Percentiles rank a stretch among this genome's conserved stretches.
Evolutionary conservation across 1,140 invertebrate species (phyloP).

Genomic region (Pachyrhynchus sulphureomaculatus): DNA sequence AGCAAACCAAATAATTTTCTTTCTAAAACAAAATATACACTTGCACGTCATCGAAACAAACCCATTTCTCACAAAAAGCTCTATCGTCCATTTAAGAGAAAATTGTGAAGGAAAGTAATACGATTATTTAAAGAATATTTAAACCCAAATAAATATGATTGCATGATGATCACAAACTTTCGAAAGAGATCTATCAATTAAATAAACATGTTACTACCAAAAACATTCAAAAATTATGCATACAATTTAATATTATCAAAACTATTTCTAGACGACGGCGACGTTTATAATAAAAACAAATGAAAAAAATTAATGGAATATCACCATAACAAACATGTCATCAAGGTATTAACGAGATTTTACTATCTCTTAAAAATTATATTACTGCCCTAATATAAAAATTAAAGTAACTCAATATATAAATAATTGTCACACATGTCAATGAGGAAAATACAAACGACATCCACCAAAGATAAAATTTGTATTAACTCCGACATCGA

Average conservation of each 20-base stretch:
- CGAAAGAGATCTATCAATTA: neutral
- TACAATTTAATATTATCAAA: neutral
- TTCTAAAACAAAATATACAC: too few relatives aligned
- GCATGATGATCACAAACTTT: neutral
- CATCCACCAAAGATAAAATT: constrained; percentile 12
- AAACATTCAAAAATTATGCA: neutral
- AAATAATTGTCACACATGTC: too few relatives aligned
- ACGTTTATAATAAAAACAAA: neutral
- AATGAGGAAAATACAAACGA: constrained; percentile 15
- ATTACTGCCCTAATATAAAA: too few relatives aligned
- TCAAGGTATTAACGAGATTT: constrained; percentile 11
- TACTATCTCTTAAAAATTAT: too few relatives aligned
- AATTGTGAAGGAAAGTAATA: neutral
- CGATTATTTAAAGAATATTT: constrained; percentile 6
- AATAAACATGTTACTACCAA: neutral
- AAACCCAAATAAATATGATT: neutral
- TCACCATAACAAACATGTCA: constrained; percentile 17
- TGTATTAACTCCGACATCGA: constrained; percentile 7
- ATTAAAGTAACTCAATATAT: too few relatives aligned
- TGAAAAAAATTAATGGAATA: constrained; percentile 3
- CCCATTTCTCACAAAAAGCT: too few relatives aligned
- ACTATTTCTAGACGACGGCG: too few relatives aligned
- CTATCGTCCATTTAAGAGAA: neutral
- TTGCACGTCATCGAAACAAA: too few relatives aligned
- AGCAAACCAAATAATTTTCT: constrained; percentile 1